Evolutionary conservation across 2,113 vertebrate genomes (phyloP).

Genomic region (Andinoacara biseriatus): DNA sequence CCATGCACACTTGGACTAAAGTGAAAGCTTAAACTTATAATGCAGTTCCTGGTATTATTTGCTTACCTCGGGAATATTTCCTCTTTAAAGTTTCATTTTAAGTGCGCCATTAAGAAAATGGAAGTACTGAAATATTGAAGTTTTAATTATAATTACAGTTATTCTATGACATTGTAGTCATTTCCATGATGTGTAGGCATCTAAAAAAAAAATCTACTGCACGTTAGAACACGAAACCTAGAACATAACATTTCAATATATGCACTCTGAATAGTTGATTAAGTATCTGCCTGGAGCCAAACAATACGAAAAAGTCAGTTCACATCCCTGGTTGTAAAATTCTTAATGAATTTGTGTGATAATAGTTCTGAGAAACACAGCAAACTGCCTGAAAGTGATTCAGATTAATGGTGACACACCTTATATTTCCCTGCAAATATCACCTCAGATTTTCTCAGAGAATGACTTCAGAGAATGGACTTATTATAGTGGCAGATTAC

Average conservation of each 20-base stretch:
- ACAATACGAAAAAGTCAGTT: not conserved
- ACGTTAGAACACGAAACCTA: too few relatives aligned
- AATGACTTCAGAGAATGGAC: conserved; percentile 38
- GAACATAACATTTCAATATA: not conserved
- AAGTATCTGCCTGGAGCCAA: not conserved
- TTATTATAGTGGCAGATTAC: conserved; percentile 56
- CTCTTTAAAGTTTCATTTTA: conserved; percentile 30
- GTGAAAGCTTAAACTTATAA: not conserved
- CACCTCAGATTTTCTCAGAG: conserved; percentile 33
- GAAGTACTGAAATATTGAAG: not conserved
- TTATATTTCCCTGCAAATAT: conserved; percentile 40
- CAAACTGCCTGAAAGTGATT: not conserved
- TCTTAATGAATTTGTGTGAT: not conserved
- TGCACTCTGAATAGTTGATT: not conserved
- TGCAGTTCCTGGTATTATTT: not conserved
- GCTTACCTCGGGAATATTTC: conserved; percentile 19
- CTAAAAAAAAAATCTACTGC: not conserved
- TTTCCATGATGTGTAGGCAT: not conserved
- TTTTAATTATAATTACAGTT: not conserved
- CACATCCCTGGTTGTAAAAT: not conserved
- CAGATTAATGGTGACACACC: conserved; percentile 34
- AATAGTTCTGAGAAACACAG: not conserved
- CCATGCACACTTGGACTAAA: not conserved
- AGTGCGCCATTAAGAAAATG: not conserved
- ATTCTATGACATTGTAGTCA: not conserved